These are phyloP conservation scores for Lynx canadensis DNA, from an alignment of 2,113 vertebrate genomes.

Conservation along the genomic window DNA sequence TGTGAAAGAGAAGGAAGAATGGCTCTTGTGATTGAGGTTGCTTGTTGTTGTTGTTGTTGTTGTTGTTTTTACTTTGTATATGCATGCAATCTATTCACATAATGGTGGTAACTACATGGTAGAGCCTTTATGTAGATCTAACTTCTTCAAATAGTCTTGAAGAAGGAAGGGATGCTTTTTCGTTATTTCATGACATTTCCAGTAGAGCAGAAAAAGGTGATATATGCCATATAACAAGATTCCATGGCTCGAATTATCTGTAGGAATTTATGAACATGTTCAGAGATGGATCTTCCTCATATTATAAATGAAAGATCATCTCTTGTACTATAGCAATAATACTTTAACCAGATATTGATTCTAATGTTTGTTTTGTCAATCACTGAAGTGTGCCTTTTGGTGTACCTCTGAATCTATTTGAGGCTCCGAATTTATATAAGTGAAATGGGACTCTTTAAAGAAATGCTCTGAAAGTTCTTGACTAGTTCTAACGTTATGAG, in stretches of 20 bases:
- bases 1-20: not conserved
- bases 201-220: not conserved
- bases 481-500: not conserved
- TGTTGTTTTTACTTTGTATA: not conserved
- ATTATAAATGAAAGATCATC: not conserved
- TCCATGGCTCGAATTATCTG: not conserved
- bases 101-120: not conserved
- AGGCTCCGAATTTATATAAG: not conserved
- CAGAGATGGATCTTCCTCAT: not conserved
- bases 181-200: conserved; percentile 9
- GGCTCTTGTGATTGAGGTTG: not conserved
- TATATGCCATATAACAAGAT: not conserved
- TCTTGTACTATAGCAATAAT: not conserved
- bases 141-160: not conserved
- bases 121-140: not conserved
- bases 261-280: not conserved
- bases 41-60: not conserved
- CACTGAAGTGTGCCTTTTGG: not conserved
- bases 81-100: not conserved
- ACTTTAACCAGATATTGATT: not conserved
- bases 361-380: not conserved
- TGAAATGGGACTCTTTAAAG: not conserved
- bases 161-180: not conserved
- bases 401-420: not conserved
- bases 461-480: conserved; percentile 19